Evolutionary conservation across 2,797 vertebrate species (phyloP), one percentile per base, ranked within the genome.

Genomic region (Intellagama lesueurii): DNA sequence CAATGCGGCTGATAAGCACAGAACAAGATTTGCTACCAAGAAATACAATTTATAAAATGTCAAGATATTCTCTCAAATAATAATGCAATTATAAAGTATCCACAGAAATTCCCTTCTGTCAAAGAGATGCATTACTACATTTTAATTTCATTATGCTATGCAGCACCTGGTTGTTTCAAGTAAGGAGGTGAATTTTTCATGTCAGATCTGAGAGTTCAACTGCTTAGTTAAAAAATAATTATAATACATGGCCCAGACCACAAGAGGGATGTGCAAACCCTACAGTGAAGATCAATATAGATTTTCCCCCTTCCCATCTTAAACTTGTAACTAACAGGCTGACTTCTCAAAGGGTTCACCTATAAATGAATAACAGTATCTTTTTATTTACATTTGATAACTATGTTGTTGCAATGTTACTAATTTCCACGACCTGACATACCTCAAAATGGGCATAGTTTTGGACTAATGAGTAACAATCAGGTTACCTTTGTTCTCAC

Each of bases 121-220:
- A 75, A 52, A 77, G 44, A 26, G 47, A 69, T 30, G 14, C 22
- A n/a, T 66, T 26, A 26, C 7, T 60, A 52, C 83, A 88, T 86
- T 88, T 47, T 26, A 91, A 44, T 26, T 64, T 88, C 76, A 77
- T 56, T 80, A 40, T 40, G 22, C n/a, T 79, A 12, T 85, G 22
- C 22, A 86, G 56, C 30, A 85, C 3, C 60, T 86, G 17, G n/a
- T 5, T 77, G 12, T 76, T 56, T 77, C 44, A 77, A 52, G 30
- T 26, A 86, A 52, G 86, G 2, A 91, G 7, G 1, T 24, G 4
- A 0, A 77, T 32, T 40, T 84, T 76, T 52, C 72, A 92, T 56
- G 2, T 24, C 3, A 44, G 24, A 68, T 40, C 83, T 52, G 28
- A 0, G 40, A 87, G 85, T 75, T n/a, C 14, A 69, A 0, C 0